A percentile compares a stretch with the other conserved stretches of the same genome.
Evolutionary conservation across 2,113 vertebrate species (phyloP).

Genomic region (Lonchura striata): DNA sequence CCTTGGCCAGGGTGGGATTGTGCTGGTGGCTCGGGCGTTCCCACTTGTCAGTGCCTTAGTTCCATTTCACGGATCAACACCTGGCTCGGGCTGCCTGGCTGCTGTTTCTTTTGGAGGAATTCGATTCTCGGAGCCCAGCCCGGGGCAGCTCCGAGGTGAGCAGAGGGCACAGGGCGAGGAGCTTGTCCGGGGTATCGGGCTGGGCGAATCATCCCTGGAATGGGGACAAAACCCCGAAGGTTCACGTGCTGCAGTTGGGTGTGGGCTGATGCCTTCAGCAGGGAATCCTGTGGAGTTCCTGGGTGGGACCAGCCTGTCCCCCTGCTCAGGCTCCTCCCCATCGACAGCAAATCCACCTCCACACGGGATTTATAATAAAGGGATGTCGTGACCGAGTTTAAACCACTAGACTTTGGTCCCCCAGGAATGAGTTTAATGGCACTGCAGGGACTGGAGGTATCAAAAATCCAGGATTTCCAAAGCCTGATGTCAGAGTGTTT

Average conservation of each 20-base stretch:
- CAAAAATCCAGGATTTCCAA: not conserved
- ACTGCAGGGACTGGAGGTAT: not conserved
- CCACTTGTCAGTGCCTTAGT: conserved; percentile 57
- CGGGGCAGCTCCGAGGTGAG: no score
- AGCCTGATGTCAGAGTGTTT: not conserved
- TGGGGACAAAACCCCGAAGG: not conserved
- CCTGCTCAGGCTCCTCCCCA: not conserved
- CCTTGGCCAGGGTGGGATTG: accelerated
- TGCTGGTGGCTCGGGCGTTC: not conserved
- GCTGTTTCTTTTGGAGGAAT: not conserved
- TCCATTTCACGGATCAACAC: not conserved
- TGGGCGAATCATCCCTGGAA: accelerated
- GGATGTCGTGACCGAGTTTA: accelerated
- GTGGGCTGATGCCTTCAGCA: accelerated
- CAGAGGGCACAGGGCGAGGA: not conserved
- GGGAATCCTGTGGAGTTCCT: not conserved
- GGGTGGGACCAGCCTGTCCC: not conserved
- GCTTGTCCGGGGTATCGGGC: accelerated
- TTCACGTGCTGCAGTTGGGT: accelerated
- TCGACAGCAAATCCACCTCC: not conserved
- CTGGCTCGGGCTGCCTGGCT: not conserved
- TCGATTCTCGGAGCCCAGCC: no score
- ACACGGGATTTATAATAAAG: accelerated
- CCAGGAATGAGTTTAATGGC: not conserved
- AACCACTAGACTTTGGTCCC: not conserved